These are phyloP conservation scores for Tyto alba DNA, from an alignment of 2,113 vertebrate genomes.

Conservation along the genomic window DNA sequence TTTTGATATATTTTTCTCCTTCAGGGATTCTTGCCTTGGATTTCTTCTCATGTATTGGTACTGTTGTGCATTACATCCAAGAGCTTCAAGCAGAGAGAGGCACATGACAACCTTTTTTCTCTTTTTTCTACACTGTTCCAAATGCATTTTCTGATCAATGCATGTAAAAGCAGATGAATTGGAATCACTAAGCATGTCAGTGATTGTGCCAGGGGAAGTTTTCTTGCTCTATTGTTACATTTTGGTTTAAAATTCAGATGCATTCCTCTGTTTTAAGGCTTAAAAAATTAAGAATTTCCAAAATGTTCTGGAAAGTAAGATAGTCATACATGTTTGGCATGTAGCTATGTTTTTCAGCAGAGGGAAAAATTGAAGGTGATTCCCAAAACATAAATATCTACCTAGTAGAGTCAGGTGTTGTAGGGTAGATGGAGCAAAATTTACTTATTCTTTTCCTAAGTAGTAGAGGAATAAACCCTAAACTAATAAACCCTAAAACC, in stretches of 20 bases:
- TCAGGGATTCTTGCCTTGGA: background rate
- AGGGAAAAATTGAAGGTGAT: background rate
- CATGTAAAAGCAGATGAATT: background rate
- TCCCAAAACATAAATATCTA: background rate
- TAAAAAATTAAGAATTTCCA: background rate
- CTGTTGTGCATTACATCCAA: background rate
- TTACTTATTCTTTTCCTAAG: background rate
- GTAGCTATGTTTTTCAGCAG: background rate
- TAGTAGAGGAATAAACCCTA: background rate
- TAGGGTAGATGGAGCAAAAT: background rate
- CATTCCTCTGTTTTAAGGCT: background rate
- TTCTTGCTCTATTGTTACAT: background rate
- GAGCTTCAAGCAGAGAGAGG: background rate
- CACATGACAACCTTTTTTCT: background rate
- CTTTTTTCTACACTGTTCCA: background rate
- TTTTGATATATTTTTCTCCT: slow-evolving; percentile 2
- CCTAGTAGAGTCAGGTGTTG: rapidly evolving
- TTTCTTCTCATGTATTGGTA: background rate
- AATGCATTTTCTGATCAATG: background rate
- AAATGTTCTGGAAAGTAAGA: background rate
- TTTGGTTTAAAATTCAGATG: background rate
- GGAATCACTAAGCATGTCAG: background rate
- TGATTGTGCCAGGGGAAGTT: background rate
- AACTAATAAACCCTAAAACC: background rate
- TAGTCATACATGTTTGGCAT: background rate